Evolutionary conservation across 2,797 vertebrate species (phyloP).

Genomic region (Chelonia mydas): DNA sequence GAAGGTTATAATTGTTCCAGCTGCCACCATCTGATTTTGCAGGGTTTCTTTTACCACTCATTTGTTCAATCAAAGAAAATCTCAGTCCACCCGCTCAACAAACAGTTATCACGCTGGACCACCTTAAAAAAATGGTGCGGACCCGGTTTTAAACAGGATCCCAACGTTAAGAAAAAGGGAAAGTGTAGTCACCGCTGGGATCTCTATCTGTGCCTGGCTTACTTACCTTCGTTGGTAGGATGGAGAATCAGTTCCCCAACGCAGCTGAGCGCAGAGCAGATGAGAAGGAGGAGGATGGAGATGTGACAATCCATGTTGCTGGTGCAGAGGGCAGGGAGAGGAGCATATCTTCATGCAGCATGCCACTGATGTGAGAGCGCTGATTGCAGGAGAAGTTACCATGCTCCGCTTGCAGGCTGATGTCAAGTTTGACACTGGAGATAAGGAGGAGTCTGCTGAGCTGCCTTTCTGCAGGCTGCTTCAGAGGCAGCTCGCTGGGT

Average conservation of each 20-base stretch:
- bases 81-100: not conserved
- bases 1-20: not conserved
- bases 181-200: not conserved
- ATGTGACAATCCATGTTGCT: conserved; percentile 92
- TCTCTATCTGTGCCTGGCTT: conserved; percentile 76
- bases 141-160: not conserved
- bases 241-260: conserved; percentile 81
- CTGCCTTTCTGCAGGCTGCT: conserved; percentile 57
- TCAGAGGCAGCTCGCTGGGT: conserved; percentile 64
- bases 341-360: conserved; percentile 94
- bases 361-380: conserved; percentile 88
- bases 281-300: conserved; percentile 81
- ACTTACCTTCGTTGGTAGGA: conserved; percentile 96
- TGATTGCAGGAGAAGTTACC: conserved; percentile 84
- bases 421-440: conserved; percentile 91
- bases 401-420: conserved; percentile 86
- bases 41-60: no score
- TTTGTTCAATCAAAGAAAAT: not conserved
- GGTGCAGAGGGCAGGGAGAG: conserved; percentile 88
- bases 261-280: conserved; percentile 80
- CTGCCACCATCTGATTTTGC: not conserved
- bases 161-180: not conserved
- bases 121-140: not conserved
- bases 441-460: conserved; percentile 86
- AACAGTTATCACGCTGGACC: not conserved